phyloP scores from a whole-genome alignment of 1,140 invertebrate genomes.

The Papilio xuthus region DNA sequence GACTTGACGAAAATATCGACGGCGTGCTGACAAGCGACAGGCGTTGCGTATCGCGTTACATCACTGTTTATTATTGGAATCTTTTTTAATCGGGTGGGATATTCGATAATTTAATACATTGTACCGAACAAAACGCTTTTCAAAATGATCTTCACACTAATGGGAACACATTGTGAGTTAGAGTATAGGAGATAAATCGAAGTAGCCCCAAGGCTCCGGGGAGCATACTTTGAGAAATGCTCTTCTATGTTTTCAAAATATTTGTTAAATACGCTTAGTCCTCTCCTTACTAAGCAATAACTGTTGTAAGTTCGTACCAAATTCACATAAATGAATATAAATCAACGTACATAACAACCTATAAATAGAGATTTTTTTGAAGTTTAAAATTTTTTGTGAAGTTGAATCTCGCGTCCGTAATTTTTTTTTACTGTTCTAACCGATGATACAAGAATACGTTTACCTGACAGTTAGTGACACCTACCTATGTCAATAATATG shows the following conservation, averaged over 20 bases:
- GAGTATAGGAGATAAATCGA: no score
- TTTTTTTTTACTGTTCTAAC: not conserved
- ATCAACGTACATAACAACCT: no score
- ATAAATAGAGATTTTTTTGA: not conserved
- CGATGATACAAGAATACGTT: not conserved
- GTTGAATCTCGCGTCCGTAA: not conserved
- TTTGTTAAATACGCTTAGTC: no score
- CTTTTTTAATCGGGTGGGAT: conserved; percentile 35
- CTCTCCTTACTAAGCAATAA: no score
- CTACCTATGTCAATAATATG: not conserved
- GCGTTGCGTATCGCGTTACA: conserved; percentile 59
- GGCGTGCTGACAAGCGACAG: conserved; percentile 59
- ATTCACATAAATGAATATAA: no score
- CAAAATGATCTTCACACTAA: no score
- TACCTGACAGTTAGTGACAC: conserved; percentile 2
- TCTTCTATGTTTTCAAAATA: no score
- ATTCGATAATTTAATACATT: not conserved
- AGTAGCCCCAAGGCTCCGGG: no score
- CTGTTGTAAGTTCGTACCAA: no score
- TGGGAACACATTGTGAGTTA: no score
- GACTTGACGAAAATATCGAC: conserved; percentile 70
- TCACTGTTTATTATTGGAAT: conserved; percentile 15
- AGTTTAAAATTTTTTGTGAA: not conserved
- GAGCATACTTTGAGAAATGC: no score
- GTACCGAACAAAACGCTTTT: no score